Base-by-base conservation (phyloP, 2,113 vertebrate species). In the Dromaius novaehollandiae region DNA sequence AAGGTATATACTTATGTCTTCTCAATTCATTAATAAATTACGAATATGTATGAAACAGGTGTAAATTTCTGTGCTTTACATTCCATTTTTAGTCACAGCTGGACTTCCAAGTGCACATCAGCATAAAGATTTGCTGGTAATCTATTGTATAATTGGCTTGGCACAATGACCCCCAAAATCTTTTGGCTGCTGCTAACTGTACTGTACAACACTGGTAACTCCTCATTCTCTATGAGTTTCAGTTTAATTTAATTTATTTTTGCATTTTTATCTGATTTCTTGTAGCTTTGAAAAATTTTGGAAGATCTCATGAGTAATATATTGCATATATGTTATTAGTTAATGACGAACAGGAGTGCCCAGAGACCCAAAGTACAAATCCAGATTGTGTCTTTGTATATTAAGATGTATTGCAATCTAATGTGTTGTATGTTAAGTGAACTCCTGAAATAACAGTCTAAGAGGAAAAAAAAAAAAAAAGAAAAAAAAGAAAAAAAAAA, bases 281-380 rank as follows among this genome's bases (percentile, higher is more conserved):
- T 80, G 5, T 20, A 50, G 8, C 13, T 53, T 6, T 7, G 60
- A 20, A 86, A 30, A 13, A 18, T 38, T 48, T 83, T 60, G 55
- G 13, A 81, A 42, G 13, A 10, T 40, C 32, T 77, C 53, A 3
- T 36, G 9, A 46, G 7, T 77, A 34, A 7, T 5, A 7, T 48
- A 8, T 76, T 82, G 36, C 7, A 5, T 81, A 11, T 20, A 19
- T 48, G 18, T 48, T 48, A 48, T 48, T 48, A 48, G 46, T 48
- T 48, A 48, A 48, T 48, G 46, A 19, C 46, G 7, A 48, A 19
- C 9, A 48, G 46, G 18, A 48, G 7, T 19, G 4, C 0, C 0
- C 38, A 65, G 26, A 84, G 38, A 70, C 6, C 13, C 30, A 28
- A 1, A 66, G 4, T 9, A 63, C 3, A 78, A 82, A 81, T 42